Conservation (phyloP, 2,797 vertebrate species). For the Smutsia gigantea region DNA sequence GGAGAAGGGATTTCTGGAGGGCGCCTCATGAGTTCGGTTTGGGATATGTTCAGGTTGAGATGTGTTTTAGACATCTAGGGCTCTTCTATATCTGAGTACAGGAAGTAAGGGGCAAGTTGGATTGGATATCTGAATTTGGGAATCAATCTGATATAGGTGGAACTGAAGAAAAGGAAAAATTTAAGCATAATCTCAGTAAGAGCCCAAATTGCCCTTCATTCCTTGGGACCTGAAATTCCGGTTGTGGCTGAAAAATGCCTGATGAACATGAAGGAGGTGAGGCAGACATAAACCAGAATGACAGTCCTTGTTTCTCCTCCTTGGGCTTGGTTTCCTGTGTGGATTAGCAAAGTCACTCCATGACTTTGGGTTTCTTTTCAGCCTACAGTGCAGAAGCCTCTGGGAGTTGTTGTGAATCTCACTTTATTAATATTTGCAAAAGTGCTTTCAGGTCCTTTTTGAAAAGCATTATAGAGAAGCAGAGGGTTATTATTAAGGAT, state of each 20-base stretch:
- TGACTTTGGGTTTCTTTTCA: conserved; percentile 68
- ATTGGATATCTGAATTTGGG: neutral
- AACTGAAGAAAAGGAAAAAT: neutral
- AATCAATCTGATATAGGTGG: neutral
- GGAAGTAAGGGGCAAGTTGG: neutral
- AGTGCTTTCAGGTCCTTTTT: conserved; percentile 74
- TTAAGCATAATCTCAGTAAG: neutral
- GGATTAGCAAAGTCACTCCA: conserved; percentile 55
- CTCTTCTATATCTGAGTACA: neutral
- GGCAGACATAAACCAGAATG: neutral
- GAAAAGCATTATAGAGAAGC: conserved; percentile 69
- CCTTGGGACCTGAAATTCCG: neutral
- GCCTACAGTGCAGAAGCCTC: neutral
- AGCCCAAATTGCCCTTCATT: neutral
- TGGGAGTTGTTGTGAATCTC: conserved; percentile 74
- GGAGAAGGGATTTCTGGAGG: neutral
- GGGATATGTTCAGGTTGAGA: neutral
- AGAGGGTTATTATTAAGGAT: conserved; percentile 79
- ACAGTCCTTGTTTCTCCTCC: neutral
- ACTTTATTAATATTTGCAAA: conserved; percentile 81
- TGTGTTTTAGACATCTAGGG: neutral
- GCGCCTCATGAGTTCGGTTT: neutral
- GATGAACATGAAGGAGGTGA: neutral
- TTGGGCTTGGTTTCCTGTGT: neutral
- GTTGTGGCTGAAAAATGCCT: neutral